Base-by-base conservation (phyloP, 2,113 vertebrate genomes). In the Sorex fumeus region DNA sequence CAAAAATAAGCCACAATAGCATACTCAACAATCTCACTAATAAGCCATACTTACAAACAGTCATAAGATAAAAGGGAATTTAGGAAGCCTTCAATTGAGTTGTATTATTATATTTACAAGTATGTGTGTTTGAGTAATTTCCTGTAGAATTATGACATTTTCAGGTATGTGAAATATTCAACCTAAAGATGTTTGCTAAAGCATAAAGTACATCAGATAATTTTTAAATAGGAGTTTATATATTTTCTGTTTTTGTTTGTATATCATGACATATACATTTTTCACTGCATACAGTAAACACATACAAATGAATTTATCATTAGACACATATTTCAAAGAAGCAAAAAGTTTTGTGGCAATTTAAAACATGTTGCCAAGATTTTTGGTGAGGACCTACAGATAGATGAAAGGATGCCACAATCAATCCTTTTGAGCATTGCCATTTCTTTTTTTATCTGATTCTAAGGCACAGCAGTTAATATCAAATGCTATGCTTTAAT, bases 241-340 rank as follows among this genome's bases (percentile, higher is more conserved):
- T 70, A 57, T 4, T 60, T 60, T 60, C 23, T 60, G 8, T 1
- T 82, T 80, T 83, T 75, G 11, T 78, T 78, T 91, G 36, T 4
- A 21, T 57, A 50, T 12, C 1, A 70, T 85, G 23, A 50, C 3
- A 8, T 57, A 75, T 34, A 21, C 3, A 23, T 84, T 57, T 57
- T 82, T 40, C 2, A 69, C 23, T 75, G 21, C 21, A 50, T 47
- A 32, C 18, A 60, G 8, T 87, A 15, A 85, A 43, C 21, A 47
- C 0, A 34, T 80, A 84, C 87, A 90, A 89, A 11, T 53, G 36
- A 89, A 75, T 66, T 57, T 60, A 23, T 84, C 34, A 72, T 77
- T 84, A 1, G 32, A 19, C 40, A 67, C 2, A 70, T 10, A 87
- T 9, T 1, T 50, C 60, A 78, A 66, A 71, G 18, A 50, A 64